These are phyloP conservation scores for Sinella curviseta DNA, from an alignment of 1,140 invertebrate genomes.

Conservation along the genomic window DNA sequence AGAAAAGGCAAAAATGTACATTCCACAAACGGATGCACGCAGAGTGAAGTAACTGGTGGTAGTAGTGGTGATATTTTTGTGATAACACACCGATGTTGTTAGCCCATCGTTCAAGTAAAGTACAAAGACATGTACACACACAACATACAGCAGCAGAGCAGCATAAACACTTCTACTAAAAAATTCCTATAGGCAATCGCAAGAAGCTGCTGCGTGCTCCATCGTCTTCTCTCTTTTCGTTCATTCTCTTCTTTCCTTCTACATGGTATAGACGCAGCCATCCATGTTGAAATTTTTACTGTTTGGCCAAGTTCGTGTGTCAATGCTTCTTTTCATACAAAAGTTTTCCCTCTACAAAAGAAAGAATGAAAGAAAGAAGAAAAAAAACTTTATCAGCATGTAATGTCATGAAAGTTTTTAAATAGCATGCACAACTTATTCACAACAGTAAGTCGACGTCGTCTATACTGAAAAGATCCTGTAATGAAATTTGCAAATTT, in stretches of 20 bases:
- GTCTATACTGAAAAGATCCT: neutral
- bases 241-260: neutral
- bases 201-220: neutral
- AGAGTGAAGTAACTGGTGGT: neutral
- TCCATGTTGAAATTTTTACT: slow-evolving; percentile 25
- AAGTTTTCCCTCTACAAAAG: slow-evolving; percentile 12
- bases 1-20: neutral
- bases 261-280: slow-evolving; percentile 9
- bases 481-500: slow-evolving; percentile 20
- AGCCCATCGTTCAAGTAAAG: neutral
- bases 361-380: neutral
- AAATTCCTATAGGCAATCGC: neutral
- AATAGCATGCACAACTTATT: neutral
- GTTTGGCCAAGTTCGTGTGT: slow-evolving; percentile 26
- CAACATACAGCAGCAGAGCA: neutral
- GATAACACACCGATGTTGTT: neutral
- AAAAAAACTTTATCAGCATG: slow-evolving; percentile 20
- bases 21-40: neutral
- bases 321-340: slow-evolving; percentile 20
- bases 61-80: neutral
- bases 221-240: neutral
- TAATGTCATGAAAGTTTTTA: slow-evolving; percentile 22
- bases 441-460: neutral
- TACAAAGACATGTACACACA: neutral
- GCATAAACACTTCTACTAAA: neutral